Conservation (phyloP, 2,797 vertebrate species). For the Eulemur albifrons region DNA sequence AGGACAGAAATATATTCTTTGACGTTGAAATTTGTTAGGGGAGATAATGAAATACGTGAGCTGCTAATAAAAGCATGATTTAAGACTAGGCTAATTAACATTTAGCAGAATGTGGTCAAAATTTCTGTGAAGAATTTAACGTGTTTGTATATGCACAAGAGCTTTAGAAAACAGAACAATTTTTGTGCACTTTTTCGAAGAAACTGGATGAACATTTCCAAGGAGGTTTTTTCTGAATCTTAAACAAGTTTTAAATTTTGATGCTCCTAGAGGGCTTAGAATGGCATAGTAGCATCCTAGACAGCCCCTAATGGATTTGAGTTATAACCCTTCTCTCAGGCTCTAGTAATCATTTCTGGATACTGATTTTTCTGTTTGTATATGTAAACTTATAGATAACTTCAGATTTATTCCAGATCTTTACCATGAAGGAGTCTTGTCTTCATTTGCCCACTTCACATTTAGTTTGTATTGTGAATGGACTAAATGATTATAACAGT, state of each 20-base stretch:
- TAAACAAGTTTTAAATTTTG: constrained; percentile 46
- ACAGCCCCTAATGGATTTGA: not conserved
- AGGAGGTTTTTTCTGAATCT: constrained; percentile 51
- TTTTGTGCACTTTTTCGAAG: constrained; percentile 22
- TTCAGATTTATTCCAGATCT: not conserved
- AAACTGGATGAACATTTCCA: constrained; percentile 3
- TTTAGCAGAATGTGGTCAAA: not conserved
- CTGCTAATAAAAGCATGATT: constrained; percentile 18
- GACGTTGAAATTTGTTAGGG: constrained; percentile 24
- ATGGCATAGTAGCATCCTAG: not conserved
- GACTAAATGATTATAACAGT: constrained; percentile 52
- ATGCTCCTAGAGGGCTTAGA: not conserved
- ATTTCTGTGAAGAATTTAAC: not conserved
- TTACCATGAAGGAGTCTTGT: not conserved
- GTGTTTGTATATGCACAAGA: not conserved
- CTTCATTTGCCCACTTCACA: not conserved
- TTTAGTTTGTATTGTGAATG: constrained; percentile 17
- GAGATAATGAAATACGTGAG: not conserved
- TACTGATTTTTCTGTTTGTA: not conserved
- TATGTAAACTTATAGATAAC: not conserved
- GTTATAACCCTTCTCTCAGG: not conserved
- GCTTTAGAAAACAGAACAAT: not conserved
- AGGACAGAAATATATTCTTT: constrained; percentile 2
- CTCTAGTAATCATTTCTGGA: not conserved
- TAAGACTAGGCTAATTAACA: not conserved